phyloP scores from a whole-genome alignment of 2,113 vertebrate species.

The Mugil cephalus region DNA sequence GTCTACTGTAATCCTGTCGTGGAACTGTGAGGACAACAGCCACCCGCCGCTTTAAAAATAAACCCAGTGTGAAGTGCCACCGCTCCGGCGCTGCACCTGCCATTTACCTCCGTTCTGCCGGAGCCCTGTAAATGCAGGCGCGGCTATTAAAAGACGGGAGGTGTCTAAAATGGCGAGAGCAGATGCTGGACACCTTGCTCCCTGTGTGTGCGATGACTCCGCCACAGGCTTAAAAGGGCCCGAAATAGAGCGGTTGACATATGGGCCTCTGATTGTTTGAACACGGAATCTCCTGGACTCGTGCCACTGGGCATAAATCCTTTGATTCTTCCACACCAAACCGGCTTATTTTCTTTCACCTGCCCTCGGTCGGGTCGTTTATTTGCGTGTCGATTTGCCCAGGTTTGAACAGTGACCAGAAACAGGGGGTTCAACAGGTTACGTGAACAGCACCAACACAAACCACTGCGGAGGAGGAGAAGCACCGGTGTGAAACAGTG shows the following conservation, averaged over 20 bases:
- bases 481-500: constrained; percentile 37
- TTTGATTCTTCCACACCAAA: constrained; percentile 68
- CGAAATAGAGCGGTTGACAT: constrained; percentile 84
- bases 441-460: constrained; percentile 61
- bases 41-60: constrained; percentile 80
- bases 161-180: constrained; percentile 81
- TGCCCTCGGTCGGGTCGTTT: constrained; percentile 67
- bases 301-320: constrained; percentile 79
- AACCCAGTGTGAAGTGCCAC: constrained; percentile 74
- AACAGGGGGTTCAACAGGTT: constrained; percentile 60
- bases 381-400: constrained; percentile 73
- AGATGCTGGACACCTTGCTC: constrained; percentile 84
- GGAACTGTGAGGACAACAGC: constrained; percentile 55
- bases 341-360: constrained; percentile 76
- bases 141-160: constrained; percentile 80
- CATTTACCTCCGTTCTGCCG: constrained; percentile 76
- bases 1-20: constrained; percentile 56
- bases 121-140: constrained; percentile 75
- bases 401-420: constrained; percentile 69
- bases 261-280: constrained; percentile 85
- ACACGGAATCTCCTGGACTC: constrained; percentile 81
- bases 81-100: constrained; percentile 76
- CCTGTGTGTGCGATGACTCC: constrained; percentile 75
- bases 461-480: constrained; percentile 45
- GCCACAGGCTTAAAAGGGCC: constrained; percentile 73